A percentile compares a stretch with the other conserved stretches of the same genome.
Evolutionary conservation across 2,888 invertebrate genomes (phyloP).

Genomic region (Eristalis tenax): DNA sequence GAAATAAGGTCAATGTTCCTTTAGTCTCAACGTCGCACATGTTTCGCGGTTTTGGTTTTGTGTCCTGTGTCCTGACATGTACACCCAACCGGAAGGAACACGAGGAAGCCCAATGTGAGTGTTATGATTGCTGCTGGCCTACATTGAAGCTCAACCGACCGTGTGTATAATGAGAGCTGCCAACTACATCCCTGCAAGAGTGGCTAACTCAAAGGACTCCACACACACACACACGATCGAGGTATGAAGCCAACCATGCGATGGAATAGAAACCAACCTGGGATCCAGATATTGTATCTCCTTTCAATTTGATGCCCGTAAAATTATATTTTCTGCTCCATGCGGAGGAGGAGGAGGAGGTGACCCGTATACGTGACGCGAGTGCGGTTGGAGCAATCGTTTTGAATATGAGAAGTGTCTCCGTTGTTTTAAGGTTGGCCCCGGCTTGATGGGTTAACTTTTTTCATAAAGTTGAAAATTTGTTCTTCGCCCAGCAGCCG

Average conservation of each 20-base stretch:
- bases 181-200: constrained; percentile 5
- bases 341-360: constrained; percentile 47
- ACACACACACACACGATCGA: constrained; percentile 16
- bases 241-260: constrained; percentile 29
- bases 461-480: constrained; percentile 61
- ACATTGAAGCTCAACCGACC: constrained; percentile 28
- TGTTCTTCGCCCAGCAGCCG: background rate
- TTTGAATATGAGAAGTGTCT: constrained; percentile 52
- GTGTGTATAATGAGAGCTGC: constrained; percentile 39
- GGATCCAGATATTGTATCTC: constrained; percentile 42
- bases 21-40: constrained; percentile 26
- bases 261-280: constrained; percentile 44
- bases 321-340: constrained; percentile 59
- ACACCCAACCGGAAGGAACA: constrained; percentile 25
- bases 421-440: constrained; percentile 55
- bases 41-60: constrained; percentile 40
- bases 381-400: constrained; percentile 57
- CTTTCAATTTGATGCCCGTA: constrained; percentile 61
- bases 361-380: constrained; percentile 54
- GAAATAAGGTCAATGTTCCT: constrained; percentile 54
- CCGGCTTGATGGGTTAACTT: constrained; percentile 53
- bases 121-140: constrained; percentile 46
- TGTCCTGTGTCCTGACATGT: constrained; percentile 41
- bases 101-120: constrained; percentile 37
- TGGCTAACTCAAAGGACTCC: constrained; percentile 30